Percentiles rank a stretch among this genome's conserved stretches.
Evolutionary conservation across 2,113 vertebrate genomes (phyloP).

Genomic region (Labeo rohita): DNA sequence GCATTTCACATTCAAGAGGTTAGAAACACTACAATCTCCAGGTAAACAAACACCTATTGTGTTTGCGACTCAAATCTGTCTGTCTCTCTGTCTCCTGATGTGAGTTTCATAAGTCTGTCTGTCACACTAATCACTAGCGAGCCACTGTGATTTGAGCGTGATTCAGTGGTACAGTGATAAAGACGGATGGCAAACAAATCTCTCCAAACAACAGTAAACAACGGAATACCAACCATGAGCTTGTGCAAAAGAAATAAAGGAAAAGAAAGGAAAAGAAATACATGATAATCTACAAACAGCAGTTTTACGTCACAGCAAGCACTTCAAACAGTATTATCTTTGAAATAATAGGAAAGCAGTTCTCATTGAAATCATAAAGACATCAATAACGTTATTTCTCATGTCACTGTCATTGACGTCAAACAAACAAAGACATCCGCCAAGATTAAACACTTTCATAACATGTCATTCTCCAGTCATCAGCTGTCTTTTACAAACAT

Average conservation of each 20-base stretch:
- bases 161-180: not conserved
- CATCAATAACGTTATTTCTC: not conserved
- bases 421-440: not conserved
- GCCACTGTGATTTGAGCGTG: not conserved
- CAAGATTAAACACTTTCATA: not conserved
- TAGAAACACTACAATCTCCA: not conserved
- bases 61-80: not conserved
- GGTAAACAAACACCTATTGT: not conserved
- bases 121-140: not conserved
- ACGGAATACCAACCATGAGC: not conserved
- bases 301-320: not conserved
- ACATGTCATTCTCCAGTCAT: not conserved
- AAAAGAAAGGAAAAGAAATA: not conserved
- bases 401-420: not conserved
- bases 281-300: not conserved
- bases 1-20: not conserved
- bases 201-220: not conserved
- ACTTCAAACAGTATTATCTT: not conserved
- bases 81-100: not conserved
- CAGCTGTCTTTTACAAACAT: not conserved
- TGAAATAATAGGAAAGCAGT: not conserved
- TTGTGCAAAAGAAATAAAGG: too few species aligned
- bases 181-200: constrained; percentile 8
- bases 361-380: too few species aligned
- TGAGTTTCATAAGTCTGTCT: not conserved